Evolutionary conservation across 2,113 vertebrate species (phyloP), one percentile per base, ranked within the genome.

Genomic region (Percina caprodes): DNA sequence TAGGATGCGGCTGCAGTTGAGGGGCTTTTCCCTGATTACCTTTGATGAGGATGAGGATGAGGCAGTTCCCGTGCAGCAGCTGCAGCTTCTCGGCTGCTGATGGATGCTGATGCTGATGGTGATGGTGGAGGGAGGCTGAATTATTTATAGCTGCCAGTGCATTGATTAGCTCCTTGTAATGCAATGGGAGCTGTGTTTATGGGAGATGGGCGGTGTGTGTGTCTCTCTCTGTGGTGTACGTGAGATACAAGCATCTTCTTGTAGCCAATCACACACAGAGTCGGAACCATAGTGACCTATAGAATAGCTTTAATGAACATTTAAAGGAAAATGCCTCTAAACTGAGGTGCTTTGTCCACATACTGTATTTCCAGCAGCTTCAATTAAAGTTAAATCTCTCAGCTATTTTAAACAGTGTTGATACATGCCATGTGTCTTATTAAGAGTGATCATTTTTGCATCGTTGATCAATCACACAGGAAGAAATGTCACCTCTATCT

Each of bases 151-250:
- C 69, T 60, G 85, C 80, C 77, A 65, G 62, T 3, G 68, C 82
- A 92, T 89, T 85, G 88, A 91, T 91, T 87, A 82, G 80, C 74
- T 88, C 68, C 65, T 69, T 86, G 86, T 85, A 67, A 82, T 26
- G 80, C 59, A n/a, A 24, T 16, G 3, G 30, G n/a, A 56, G 49
- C 78, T 58, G 19, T n/a, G n/a, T 42, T 42, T 42, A 42, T 42
- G 19, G 5, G 68, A 62, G 67, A 24, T n/a, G 42, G 58, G 63
- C 52, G 9, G 74, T 24, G 65, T 59, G 23, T 63, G 58, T 59
- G n/a, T 51, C 3, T 46, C 7, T 23, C 6, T 23, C 30, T 9
- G 23, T 61, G 60, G 54, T 59, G 81, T 46, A 69, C 33, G 74
- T 35, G 39, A 42, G 39, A 11, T 42, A 59, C n/a, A 23, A 21